These are phyloP conservation scores for Crossaster papposus DNA, from an alignment of 53 echinoderm and acorn worm species.

Conservation along the genomic window DNA sequence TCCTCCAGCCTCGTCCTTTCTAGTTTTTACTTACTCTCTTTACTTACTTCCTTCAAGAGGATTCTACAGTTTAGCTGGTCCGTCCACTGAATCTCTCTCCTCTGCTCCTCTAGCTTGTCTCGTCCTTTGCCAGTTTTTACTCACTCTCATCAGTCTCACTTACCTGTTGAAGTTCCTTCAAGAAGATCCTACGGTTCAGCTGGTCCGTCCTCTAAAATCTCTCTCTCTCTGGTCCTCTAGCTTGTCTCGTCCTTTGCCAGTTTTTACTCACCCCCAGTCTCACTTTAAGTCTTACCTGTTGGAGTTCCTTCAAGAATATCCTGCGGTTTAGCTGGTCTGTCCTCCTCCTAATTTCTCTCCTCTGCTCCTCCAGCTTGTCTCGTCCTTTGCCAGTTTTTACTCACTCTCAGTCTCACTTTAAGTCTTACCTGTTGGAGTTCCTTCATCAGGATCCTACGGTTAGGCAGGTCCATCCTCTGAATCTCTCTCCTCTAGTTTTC, in stretches of 20 bases:
- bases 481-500: conserved; percentile 79
- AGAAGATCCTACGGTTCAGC: conserved; percentile 62
- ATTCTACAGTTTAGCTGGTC: conserved; percentile 71
- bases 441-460: conserved; percentile 65
- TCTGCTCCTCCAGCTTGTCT: conserved; percentile 17
- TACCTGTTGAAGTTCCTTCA: conserved; percentile 75
- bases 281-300: conserved; percentile 56
- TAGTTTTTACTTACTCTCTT: neutral
- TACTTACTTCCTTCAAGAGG: conserved; percentile 55
- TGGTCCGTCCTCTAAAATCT: conserved; percentile 75
- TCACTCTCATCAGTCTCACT: neutral
- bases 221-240: conserved; percentile 64
- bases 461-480: conserved; percentile 67
- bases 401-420: neutral
- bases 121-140: neutral
- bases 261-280: neutral
- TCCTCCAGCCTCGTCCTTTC: neutral
- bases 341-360: conserved; percentile 73
- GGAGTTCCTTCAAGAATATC: conserved; percentile 66
- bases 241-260: neutral
- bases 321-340: conserved; percentile 72
- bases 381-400: neutral
- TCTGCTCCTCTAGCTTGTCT: conserved; percentile 13
- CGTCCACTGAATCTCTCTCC: conserved; percentile 71
- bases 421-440: conserved; percentile 72